phyloP scores from a whole-genome alignment of 2,797 vertebrate species.

The Chelon auratus region DNA sequence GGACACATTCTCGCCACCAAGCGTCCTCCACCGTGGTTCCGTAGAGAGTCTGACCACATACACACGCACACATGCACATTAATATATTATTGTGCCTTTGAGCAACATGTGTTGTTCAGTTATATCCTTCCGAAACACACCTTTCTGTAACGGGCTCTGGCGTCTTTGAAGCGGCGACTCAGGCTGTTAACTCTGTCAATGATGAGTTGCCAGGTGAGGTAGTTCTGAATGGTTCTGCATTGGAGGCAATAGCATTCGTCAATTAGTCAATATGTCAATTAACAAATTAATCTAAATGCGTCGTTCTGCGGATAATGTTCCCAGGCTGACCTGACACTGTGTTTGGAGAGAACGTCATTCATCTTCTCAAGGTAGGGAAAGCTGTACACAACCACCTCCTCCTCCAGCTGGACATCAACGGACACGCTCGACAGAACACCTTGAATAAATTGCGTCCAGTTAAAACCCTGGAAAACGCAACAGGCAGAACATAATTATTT shows the following conservation, averaged over 20 bases:
- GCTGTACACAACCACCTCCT: conserved; percentile 94
- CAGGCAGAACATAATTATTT: not conserved
- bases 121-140: conserved; percentile 66
- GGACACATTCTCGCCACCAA: conserved; percentile 95
- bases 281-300: not conserved
- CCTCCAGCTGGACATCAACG: conserved; percentile 83
- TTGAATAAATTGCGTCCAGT: conserved; percentile 94
- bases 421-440: conserved; percentile 89
- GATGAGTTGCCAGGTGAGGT: conserved; percentile 93
- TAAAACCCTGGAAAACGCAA: conserved; percentile 88
- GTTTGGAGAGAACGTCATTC: conserved; percentile 85
- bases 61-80: conserved; percentile 27
- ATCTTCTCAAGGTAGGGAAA: conserved; percentile 92
- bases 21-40: conserved; percentile 94
- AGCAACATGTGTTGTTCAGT: not conserved
- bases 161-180: conserved; percentile 93
- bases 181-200: conserved; percentile 91
- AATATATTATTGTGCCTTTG: conserved; percentile 1
- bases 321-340: conserved; percentile 87
- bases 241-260: conserved; percentile 5
- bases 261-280: too few species aligned
- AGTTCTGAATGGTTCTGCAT: conserved; percentile 95
- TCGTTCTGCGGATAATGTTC: not conserved
- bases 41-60: conserved; percentile 86
- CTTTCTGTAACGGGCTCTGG: conserved; percentile 92